Base-by-base conservation (phyloP, 2,888 invertebrate species). In the Drosophila quinaria region DNA sequence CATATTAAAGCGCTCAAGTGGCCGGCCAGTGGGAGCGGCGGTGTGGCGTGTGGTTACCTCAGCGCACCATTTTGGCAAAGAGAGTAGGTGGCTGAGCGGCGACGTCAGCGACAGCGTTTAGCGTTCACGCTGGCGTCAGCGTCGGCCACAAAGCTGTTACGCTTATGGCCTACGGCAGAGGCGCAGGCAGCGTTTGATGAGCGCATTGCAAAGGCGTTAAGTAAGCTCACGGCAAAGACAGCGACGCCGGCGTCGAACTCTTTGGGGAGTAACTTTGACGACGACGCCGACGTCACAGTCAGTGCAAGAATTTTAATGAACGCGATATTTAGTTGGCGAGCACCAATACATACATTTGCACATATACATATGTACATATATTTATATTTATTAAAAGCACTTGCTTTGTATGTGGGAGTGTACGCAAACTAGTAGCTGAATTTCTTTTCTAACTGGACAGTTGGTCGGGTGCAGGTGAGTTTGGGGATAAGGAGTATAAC, bases 21-120 rank as follows among this genome's bases (percentile, higher is more conserved):
- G 61, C 61, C 70, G 67, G 69, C 46, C 60, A 70, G 74, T 78
- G 78, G 72, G 74, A 78, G 83, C 77, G 81, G 62, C 71, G 55
- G 47, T 39, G 70, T 71, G 52, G 37, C 70, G 60, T 81, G 70
- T 81, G 86, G 85, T 89, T 89, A 89, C 89, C 87, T 83, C 88
- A 85, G 89, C 85, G 73, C 70, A 81, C 89, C 86, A 85, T 85
- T 87, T 89, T 85, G 88, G 89, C 82, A 80, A 87, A 85, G 89
- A 89, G 89, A 89, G 86, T 87, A 89, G 86, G 86, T 73, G 87
- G 85, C 72, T 60, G 64, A 56, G 39, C 63, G 47, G 42, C 41
- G 62, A 56, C 67, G 70, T 49, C 49, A 35, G 52, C 52, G 59
- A 52, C 54, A 42, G 44, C 42, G 41, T 10, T 17, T 6, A 49